Conservation (phyloP, 2,888 invertebrate genomes). For the Paralinhomoeus sp. region DNA sequence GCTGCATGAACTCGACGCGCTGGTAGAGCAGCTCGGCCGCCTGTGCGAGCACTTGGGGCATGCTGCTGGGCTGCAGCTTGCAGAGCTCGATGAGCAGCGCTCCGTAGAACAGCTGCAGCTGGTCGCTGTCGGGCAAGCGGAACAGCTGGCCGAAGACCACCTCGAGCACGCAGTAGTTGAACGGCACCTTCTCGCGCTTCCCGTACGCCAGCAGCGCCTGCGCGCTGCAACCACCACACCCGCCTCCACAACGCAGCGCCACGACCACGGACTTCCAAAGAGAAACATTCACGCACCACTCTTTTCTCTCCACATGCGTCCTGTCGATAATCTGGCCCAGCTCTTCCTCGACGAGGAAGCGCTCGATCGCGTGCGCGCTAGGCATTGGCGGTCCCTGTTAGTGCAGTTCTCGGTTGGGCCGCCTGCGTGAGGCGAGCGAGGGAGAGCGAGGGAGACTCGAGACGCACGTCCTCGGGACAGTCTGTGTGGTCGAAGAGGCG, state of each 20-base stretch:
- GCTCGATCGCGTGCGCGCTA: slow-evolving; percentile 84
- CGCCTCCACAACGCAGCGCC: not conserved
- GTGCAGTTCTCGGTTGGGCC: too few species aligned
- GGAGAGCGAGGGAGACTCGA: not conserved
- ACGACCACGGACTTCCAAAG: not conserved
- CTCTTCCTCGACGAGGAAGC: slow-evolving; percentile 92
- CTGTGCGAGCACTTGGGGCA: slow-evolving; percentile 81
- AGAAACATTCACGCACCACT: slow-evolving; percentile 39
- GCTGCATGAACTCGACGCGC: slow-evolving; percentile 86
- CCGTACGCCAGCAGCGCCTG: slow-evolving; percentile 71
- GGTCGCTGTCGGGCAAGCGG: slow-evolving; percentile 63
- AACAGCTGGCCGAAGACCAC: slow-evolving; percentile 73
- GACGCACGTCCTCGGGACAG: slow-evolving; percentile 48
- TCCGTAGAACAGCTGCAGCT: slow-evolving; percentile 74
- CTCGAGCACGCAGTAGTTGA: slow-evolving; percentile 94
- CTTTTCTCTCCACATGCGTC: slow-evolving; percentile 65
- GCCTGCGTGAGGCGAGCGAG: slow-evolving; percentile 24
- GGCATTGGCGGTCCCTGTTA: slow-evolving; percentile 42
- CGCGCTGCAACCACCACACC: slow-evolving; percentile 36
- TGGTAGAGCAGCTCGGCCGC: slow-evolving; percentile 89
- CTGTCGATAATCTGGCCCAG: slow-evolving; percentile 73
- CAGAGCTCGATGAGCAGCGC: slow-evolving; percentile 85
- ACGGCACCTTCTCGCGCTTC: slow-evolving; percentile 56
- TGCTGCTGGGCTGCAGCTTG: slow-evolving; percentile 77
- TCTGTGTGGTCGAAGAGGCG: slow-evolving; percentile 91